Conservation (phyloP, 1,140 invertebrate genomes). For the Samia ricini region DNA sequence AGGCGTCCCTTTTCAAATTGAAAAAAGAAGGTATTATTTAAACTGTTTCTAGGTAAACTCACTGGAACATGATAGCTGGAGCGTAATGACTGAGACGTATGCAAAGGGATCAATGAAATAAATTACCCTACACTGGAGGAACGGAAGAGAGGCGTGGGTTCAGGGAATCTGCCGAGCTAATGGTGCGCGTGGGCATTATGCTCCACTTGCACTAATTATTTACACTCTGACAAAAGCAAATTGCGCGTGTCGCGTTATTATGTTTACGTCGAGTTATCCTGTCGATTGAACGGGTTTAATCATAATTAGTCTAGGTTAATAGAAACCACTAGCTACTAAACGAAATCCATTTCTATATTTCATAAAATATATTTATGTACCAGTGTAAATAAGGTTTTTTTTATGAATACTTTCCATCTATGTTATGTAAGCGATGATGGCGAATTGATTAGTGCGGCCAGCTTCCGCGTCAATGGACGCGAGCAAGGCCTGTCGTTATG, state of each 20-base stretch:
- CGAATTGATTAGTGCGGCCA: no score
- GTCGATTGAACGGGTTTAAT: background rate
- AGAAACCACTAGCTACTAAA: no score
- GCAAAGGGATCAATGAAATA: conserved; percentile 70
- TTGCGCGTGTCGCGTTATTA: background rate
- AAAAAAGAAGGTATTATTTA: background rate
- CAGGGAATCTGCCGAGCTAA: conserved; percentile 32
- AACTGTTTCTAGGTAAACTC: background rate
- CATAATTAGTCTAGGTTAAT: background rate
- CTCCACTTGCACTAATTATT: conserved; percentile 42
- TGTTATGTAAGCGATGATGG: no score
- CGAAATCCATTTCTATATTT: no score
- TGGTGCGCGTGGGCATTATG: conserved; percentile 51
- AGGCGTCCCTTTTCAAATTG: background rate
- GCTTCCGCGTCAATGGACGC: no score
- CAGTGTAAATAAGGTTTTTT: no score
- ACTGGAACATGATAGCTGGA: conserved; percentile 9
- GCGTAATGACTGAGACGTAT: conserved; percentile 65
- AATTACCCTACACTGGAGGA: conserved; percentile 46
- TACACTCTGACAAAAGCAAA: conserved; percentile 29
- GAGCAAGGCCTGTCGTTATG: no score
- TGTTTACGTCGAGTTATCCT: background rate
- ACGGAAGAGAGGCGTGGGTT: conserved; percentile 17
- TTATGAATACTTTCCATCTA: no score
- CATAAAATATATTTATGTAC: no score